Conservation (phyloP, 2,888 invertebrate genomes). For the Coremacera marginata region DNA sequence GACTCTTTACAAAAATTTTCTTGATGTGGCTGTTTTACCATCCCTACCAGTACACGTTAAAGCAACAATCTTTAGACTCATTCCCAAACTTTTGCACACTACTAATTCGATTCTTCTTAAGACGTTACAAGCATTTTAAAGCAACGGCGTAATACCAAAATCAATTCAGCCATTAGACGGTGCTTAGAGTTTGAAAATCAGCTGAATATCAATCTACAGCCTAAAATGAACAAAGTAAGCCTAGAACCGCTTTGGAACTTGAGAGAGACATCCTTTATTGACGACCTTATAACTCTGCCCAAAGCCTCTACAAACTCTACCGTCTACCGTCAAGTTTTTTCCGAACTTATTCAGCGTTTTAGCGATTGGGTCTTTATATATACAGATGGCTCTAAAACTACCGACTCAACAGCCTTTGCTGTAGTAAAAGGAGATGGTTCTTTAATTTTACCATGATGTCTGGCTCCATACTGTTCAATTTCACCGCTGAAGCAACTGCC, state of each 20-base stretch:
- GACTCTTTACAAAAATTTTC: not conserved
- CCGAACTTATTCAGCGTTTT: no score
- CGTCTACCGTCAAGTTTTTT: no score
- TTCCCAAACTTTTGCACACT: not conserved
- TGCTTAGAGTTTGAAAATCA: not conserved
- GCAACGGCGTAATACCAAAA: no score
- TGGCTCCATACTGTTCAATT: no score
- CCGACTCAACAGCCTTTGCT: no score
- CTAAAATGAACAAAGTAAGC: not conserved
- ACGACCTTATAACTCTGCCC: not conserved
- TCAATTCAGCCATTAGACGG: not conserved
- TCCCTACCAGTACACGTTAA: not conserved
- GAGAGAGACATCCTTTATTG: not conserved
- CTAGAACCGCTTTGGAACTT: not conserved
- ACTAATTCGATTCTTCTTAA: not conserved
- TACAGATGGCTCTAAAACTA: no score
- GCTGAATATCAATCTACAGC: not conserved
- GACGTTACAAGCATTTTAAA: not conserved
- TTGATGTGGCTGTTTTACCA: not conserved
- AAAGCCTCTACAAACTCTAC: not conserved
- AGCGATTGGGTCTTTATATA: no score
- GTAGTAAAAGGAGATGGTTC: no score
- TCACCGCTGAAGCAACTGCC: no score
- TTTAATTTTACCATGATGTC: no score
- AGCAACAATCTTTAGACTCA: not conserved